These are phyloP conservation scores for Hyposoter dolosus DNA, from an alignment of 2,888 invertebrate genomes.

Conservation along the genomic window DNA sequence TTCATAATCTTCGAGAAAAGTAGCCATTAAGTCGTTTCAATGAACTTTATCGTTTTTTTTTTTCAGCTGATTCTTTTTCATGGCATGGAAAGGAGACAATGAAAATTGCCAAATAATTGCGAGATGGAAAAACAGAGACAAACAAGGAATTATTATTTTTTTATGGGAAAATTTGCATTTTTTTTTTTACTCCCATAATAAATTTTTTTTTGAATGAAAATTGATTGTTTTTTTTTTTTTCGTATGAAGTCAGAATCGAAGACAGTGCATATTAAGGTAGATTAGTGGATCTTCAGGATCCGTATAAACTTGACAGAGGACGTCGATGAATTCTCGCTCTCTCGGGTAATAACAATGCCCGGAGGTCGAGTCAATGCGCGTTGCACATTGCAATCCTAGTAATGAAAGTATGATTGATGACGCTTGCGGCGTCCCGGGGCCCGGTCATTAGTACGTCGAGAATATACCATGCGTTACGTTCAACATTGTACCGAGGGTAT, in stretches of 20 bases:
- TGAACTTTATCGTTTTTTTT: neutral
- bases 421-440: conserved; percentile 74
- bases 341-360: conserved; percentile 68
- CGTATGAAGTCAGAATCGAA: conserved; percentile 1
- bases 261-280: conserved; percentile 22
- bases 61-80: neutral
- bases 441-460: conserved; percentile 81
- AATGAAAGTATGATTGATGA: conserved; percentile 85
- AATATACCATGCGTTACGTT: conserved; percentile 47
- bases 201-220: neutral
- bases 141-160: too few relatives aligned
- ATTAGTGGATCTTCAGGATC: conserved; percentile 38
- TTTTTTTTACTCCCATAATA: too few relatives aligned
- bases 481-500: conserved; percentile 34
- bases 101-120: neutral
- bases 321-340: conserved; percentile 48
- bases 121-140: neutral
- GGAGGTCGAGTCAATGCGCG: conserved; percentile 81
- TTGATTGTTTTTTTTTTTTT: neutral
- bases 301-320: conserved; percentile 29
- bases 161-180: too few relatives aligned
- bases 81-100: neutral
- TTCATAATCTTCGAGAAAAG: conserved; percentile 19
- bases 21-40: conserved; percentile 10
- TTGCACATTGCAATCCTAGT: conserved; percentile 81